Conservation (phyloP, 2,797 vertebrate species). For the Spheniscus humboldti region DNA sequence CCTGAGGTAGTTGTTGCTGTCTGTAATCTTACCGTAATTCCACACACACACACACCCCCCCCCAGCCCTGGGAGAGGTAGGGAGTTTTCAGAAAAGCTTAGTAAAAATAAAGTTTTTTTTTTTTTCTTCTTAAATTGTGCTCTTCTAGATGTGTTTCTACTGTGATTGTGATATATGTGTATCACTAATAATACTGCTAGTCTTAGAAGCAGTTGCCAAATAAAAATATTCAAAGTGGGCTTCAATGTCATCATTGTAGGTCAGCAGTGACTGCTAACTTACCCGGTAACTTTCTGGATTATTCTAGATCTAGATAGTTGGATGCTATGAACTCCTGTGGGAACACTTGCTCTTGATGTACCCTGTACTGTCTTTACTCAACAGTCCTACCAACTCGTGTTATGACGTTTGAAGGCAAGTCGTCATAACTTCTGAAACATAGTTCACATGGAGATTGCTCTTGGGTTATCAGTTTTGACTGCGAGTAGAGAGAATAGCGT, state of each 20-base stretch:
- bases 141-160: not conserved
- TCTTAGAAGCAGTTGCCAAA: not conserved
- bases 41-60: too few species aligned
- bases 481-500: not conserved
- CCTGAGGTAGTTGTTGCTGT: not conserved
- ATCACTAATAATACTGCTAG: not conserved
- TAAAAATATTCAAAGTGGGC: not conserved
- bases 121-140: not conserved
- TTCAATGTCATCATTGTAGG: not conserved
- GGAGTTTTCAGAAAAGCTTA: not conserved
- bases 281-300: not conserved
- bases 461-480: not conserved
- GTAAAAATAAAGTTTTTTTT: not conserved
- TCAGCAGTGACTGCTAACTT: not conserved
- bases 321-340: not conserved
- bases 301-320: not conserved
- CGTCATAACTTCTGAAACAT: not conserved
- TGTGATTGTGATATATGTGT: not conserved
- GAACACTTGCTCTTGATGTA: not conserved
- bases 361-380: not conserved
- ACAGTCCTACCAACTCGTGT: rapidly evolving
- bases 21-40: not conserved
- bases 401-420: not conserved
- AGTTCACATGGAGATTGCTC: not conserved
- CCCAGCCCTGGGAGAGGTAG: not conserved